These are phyloP conservation scores for Deroplatys truncata DNA, from an alignment of 2,888 invertebrate genomes.

Conservation along the genomic window DNA sequence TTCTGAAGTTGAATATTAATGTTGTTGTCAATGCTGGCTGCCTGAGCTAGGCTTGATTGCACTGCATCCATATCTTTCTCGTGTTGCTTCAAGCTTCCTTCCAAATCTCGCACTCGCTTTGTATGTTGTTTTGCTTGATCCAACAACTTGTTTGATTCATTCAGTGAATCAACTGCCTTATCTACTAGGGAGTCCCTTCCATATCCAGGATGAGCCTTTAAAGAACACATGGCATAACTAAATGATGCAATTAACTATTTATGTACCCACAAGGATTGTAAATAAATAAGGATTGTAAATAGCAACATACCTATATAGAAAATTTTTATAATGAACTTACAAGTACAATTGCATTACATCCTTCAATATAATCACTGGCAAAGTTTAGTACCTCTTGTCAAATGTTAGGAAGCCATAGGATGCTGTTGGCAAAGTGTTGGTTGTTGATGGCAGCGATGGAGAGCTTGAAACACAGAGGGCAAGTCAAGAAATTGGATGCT, in stretches of 20 bases:
- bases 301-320: too few species aligned
- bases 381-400: too few species aligned
- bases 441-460: too few species aligned
- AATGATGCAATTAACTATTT: not conserved
- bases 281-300: too few species aligned
- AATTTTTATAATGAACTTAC: too few species aligned
- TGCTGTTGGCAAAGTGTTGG: too few species aligned
- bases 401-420: too few species aligned
- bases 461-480: too few species aligned
- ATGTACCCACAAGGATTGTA: too few species aligned
- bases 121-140: slow-evolving; percentile 51
- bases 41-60: slow-evolving; percentile 21
- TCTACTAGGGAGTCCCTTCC: slow-evolving; percentile 49
- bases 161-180: slow-evolving; percentile 50
- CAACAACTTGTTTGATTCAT: slow-evolving; percentile 51
- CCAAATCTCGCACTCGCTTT: slow-evolving; percentile 43
- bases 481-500: too few species aligned
- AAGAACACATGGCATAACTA: not conserved
- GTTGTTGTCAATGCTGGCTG: slow-evolving; percentile 33
- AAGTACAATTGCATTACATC: too few species aligned
- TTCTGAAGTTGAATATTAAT: slow-evolving; percentile 32
- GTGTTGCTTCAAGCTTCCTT: slow-evolving; percentile 18
- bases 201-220: slow-evolving; percentile 20
- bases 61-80: slow-evolving; percentile 24
- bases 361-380: too few species aligned